Conservation (phyloP, 2,797 vertebrate genomes). For the Diplodus sargus region DNA sequence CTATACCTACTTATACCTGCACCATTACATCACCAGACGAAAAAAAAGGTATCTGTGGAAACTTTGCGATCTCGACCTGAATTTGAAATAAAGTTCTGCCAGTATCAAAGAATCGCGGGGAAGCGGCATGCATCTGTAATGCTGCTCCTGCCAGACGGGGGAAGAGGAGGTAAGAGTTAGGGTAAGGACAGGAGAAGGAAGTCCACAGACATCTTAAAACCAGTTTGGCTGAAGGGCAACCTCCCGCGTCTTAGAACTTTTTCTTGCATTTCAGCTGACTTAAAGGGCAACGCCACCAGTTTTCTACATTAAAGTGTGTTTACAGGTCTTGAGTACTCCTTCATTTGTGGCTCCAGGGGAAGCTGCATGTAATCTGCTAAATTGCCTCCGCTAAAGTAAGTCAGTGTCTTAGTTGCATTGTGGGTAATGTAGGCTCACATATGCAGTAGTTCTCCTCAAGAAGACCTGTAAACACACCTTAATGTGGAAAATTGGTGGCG, state of each 20-base stretch:
- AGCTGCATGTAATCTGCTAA: too few relatives aligned
- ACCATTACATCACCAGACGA: neutral
- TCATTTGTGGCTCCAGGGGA: too few relatives aligned
- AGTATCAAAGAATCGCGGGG: constrained; percentile 22
- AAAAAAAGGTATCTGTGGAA: constrained; percentile 8
- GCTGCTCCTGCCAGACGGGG: neutral
- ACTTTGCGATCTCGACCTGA: constrained; percentile 18
- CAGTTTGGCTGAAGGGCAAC: neutral
- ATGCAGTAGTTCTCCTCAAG: too few relatives aligned
- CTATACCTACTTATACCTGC: neutral
- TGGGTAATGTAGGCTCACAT: too few relatives aligned
- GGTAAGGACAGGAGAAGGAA: neutral
- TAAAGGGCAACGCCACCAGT: too few relatives aligned
- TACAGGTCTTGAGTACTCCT: too few relatives aligned
- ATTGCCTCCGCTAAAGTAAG: too few relatives aligned
- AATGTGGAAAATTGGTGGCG: too few relatives aligned
- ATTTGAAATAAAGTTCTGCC: constrained; percentile 19
- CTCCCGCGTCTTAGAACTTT: neutral
- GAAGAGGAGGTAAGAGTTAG: constrained; percentile 3
- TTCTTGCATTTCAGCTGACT: neutral
- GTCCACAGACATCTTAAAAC: neutral
- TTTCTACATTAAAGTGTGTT: too few relatives aligned
- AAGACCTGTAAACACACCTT: too few relatives aligned
- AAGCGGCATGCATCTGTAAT: constrained; percentile 31
- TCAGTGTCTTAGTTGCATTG: too few relatives aligned